These are phyloP conservation scores for Stratiomys singularior DNA, from an alignment of 2,888 invertebrate species.

Conservation along the genomic window DNA sequence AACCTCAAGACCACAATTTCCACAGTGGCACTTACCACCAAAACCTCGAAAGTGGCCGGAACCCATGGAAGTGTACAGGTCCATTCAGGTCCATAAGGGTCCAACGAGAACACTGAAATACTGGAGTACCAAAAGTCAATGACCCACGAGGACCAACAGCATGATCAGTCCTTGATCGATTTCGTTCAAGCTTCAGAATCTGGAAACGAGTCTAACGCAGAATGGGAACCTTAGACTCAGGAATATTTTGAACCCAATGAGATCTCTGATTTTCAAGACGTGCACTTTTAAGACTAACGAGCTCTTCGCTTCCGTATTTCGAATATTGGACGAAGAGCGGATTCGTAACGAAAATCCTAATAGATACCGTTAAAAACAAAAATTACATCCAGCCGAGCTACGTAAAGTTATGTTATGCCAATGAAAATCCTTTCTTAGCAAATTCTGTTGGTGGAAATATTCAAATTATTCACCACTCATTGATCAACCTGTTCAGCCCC, in stretches of 20 bases:
- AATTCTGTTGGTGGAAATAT: conserved; percentile 47
- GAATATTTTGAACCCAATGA: not conserved
- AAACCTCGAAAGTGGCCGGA: too few relatives aligned
- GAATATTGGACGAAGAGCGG: conserved; percentile 26
- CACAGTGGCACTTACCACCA: too few relatives aligned
- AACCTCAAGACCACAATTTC: too few relatives aligned
- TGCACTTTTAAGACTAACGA: conserved; percentile 30
- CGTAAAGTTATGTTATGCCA: not conserved
- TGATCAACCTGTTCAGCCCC: conserved; percentile 47
- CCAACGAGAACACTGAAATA: not conserved
- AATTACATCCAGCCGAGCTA: conserved; percentile 19
- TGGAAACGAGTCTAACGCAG: not conserved
- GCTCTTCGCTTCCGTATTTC: conserved; percentile 22
- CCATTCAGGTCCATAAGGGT: too few relatives aligned
- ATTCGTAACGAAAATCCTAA: not conserved
- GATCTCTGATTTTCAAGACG: conserved; percentile 3
- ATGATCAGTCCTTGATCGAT: conserved; percentile 17
- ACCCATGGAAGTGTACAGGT: too few relatives aligned
- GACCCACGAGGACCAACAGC: not conserved
- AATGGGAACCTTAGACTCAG: conserved; percentile 6
- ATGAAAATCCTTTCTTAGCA: conserved; percentile 30
- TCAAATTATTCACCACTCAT: conserved; percentile 48
- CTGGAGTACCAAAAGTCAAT: conserved; percentile 5
- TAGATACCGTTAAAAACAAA: conserved; percentile 18
- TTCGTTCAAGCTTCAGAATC: conserved; percentile 8